Conservation (phyloP, 1,140 invertebrate species). For the Andricus grossulariae region DNA sequence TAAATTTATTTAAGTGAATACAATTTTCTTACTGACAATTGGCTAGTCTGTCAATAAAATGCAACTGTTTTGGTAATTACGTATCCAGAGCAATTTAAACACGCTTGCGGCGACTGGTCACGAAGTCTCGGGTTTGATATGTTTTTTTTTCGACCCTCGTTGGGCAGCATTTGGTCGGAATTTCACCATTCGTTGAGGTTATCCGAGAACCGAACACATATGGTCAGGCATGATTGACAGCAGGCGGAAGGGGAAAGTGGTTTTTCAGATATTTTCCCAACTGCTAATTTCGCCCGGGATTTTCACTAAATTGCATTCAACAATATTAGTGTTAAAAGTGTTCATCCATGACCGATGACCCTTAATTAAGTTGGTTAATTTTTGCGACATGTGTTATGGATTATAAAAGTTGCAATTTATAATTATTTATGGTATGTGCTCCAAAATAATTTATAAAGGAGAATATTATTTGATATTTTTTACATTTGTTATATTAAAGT, state of each 20-base stretch:
- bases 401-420: background rate
- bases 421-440: background rate
- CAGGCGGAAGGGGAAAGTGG: slow-evolving; percentile 34
- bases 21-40: too few relatives aligned
- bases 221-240: slow-evolving; percentile 34
- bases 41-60: too few relatives aligned
- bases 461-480: too few relatives aligned
- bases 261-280: slow-evolving; percentile 41
- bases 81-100: background rate
- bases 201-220: slow-evolving; percentile 12
- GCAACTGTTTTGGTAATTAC: background rate
- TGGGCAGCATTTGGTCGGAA: slow-evolving; percentile 26
- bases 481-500: too few relatives aligned
- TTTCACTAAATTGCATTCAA: background rate
- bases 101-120: background rate
- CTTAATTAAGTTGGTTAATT: background rate
- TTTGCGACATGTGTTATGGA: background rate
- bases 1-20: too few relatives aligned
- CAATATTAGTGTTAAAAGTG: background rate
- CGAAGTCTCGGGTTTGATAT: background rate
- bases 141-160: background rate
- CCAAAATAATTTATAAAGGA: too few relatives aligned
- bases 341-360: background rate
- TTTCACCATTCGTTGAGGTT: slow-evolving; percentile 8
- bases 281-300: slow-evolving; percentile 31